Base-by-base conservation (phyloP, 2,113 vertebrate genomes). In the Sander vitreus region DNA sequence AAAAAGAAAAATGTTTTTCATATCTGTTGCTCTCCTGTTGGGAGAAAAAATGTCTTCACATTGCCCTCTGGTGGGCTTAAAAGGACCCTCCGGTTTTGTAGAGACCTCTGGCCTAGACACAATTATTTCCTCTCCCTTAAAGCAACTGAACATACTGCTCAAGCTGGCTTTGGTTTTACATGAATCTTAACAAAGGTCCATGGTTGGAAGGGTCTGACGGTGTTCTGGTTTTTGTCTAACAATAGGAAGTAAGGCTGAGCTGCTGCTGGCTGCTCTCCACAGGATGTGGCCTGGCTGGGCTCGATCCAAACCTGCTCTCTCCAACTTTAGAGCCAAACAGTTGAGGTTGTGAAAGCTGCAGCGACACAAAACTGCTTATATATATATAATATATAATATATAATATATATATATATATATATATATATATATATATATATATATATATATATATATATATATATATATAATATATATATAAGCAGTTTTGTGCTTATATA, bases 231-330 rank as follows among this genome's bases (percentile, higher is more conserved):
- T 86, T 81, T 74, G 81, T 81, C 81, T 73, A 78, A 90, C 88
- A 85, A 90, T 78, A 81, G 87, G 83, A 86, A 89, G 78, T 21
- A 47, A 11, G 67, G 77, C 81, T 68, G 36, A 84, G 53, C 68
- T 62, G 78, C 76, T 76, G 78, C 64, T 85, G 80, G 77, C 81
- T 45, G 30, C 36, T 36, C 50, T 85, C 84, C 78, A 90, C 89
- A 84, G 91, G 92, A 92, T 90, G 90, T 92, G 89, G 86, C 77
- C 81, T 86, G 74, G 25, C 79, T 93, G 91, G 86, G 79, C 65
- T 53, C 39, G 23, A 81, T 88, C 88, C 89, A 93, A 86, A 83
- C 54, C 73, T 66, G 15, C 54, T 78, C 64, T 77, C 64, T 77
- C 74, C 45, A 62, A 60, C 72, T 83, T 68, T 43, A 87, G 55